Evolutionary conservation across 2,888 invertebrate species (phyloP).

Genomic region (Blastobasis lacticolella): DNA sequence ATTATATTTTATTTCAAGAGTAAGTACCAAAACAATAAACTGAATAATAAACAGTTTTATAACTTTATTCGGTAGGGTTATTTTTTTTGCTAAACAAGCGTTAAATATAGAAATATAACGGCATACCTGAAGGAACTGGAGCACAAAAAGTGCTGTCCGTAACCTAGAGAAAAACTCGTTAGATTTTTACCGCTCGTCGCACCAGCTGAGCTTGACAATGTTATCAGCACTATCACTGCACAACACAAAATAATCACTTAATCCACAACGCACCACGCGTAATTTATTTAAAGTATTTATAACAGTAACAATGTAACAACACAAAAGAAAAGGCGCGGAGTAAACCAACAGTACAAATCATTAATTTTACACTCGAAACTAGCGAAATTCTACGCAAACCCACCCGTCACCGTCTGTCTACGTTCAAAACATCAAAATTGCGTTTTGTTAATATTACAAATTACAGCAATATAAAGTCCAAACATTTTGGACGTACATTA

Average conservation of each 20-base stretch:
- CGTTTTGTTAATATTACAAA: conserved; percentile 23
- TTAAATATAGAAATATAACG: conserved; percentile 41
- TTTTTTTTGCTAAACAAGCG: conserved; percentile 18
- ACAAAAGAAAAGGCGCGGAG: too few species aligned
- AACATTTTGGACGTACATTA: too few species aligned
- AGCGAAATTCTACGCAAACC: conserved; percentile 19
- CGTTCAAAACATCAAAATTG: conserved; percentile 33
- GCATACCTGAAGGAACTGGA: conserved; percentile 68
- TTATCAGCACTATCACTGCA: conserved; percentile 51
- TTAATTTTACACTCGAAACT: too few species aligned
- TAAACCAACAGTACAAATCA: too few species aligned
- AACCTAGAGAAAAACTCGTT: conserved; percentile 56
- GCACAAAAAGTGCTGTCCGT: conserved; percentile 61
- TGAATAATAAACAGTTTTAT: too few species aligned
- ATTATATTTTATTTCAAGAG: too few species aligned
- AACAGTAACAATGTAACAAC: too few species aligned
- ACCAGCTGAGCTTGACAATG: conserved; percentile 71
- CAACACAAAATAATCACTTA: conserved; percentile 16
- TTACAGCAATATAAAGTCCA: too few species aligned
- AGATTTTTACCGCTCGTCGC: conserved; percentile 67
- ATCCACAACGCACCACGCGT: conserved; percentile 16
- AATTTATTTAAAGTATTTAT: too few species aligned
- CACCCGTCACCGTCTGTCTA: conserved; percentile 14
- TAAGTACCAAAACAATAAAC: too few species aligned
- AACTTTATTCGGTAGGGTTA: not conserved